Evolutionary conservation across 2,113 vertebrate genomes (phyloP), one percentile per base, ranked within the genome.

Genomic region (Saccopteryx leptura): DNA sequence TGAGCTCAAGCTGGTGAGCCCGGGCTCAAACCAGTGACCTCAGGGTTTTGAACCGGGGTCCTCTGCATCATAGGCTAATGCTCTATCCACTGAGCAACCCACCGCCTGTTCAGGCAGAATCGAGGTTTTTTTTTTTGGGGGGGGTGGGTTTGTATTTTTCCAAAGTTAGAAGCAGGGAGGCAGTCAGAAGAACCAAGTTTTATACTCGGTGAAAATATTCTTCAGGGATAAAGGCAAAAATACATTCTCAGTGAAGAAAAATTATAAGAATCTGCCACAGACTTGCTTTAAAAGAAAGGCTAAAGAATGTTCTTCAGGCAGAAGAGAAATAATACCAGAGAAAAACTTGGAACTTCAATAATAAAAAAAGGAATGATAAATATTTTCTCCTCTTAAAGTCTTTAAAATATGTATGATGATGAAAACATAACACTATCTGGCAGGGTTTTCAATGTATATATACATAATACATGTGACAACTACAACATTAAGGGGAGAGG

Each of bases 181-280:
- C 39, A 39, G 39, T 39, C 39, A 39, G 39, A 39, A 39, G 39
- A 39, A 39, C 39, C 39, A 3, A 69, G 31, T 84, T 95, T 90
- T 63, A 95, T 39, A 91, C 50, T 28, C n/a, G 80, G 17, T 78
- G 83, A 96, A 93, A 97, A 90, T 48, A 71, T 52, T 58, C 69
- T 90, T 86, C 28, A 87, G 21, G 26, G 63, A 93, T 13, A 15
- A 78, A 79, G 28, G 46, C 24, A 90, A 87, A 91, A 93, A 61
- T 52, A 91, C 14, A 75, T 33, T 74, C 33, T 85, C 66, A 76
- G 63, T 76, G 80, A 95, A 69, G 61, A 21, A 91, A 88, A 94
- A 81, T 58, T 58, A 83, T 58, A 82, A 97, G 31, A 91, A 83
- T 46, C 39, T 9, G 60, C 46, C 33, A 15, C 10, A 68, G 33